Percentiles rank a stretch among this genome's conserved stretches.
phyloP scores from a whole-genome alignment of 1,140 invertebrate genomes.

The Euwallacea similis region DNA sequence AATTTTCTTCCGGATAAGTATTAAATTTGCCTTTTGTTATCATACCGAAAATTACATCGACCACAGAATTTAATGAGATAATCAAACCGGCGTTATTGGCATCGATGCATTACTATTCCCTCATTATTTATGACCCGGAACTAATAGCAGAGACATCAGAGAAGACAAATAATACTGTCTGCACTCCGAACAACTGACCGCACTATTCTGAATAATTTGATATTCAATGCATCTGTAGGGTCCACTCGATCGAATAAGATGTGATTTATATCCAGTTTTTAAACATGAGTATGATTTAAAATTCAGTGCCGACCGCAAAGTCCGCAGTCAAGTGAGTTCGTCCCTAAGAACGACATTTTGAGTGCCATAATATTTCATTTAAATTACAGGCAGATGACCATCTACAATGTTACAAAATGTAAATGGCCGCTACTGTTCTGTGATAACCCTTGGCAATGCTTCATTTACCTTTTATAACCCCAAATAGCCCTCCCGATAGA shows the following conservation, averaged over 20 bases:
- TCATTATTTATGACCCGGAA: slow-evolving; percentile 21
- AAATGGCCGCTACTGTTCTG: slow-evolving; percentile 45
- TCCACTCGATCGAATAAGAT: slow-evolving; percentile 23
- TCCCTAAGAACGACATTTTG: slow-evolving; percentile 39
- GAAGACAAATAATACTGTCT: slow-evolving; percentile 11
- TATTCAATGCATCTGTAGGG: slow-evolving; percentile 19
- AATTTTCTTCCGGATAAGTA: too few relatives aligned
- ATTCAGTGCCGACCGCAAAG: slow-evolving; percentile 23
- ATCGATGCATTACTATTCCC: neutral
- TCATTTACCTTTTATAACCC: slow-evolving; percentile 49
- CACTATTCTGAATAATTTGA: slow-evolving; percentile 1
- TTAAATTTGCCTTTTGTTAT: too few relatives aligned
- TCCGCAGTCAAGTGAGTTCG: slow-evolving; percentile 32
- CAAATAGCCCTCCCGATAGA: slow-evolving; percentile 33
- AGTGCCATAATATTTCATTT: slow-evolving; percentile 46
- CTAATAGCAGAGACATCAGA: slow-evolving; percentile 8
- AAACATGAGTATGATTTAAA: slow-evolving; percentile 38
- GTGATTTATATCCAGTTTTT: slow-evolving; percentile 42
- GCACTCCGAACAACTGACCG: neutral
- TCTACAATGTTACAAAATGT: slow-evolving; percentile 51
- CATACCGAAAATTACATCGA: too few relatives aligned
- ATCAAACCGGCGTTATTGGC: too few relatives aligned
- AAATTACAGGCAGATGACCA: slow-evolving; percentile 49
- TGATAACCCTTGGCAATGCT: slow-evolving; percentile 49
- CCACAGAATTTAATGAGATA: too few relatives aligned